Evolutionary conservation across 2,888 invertebrate genomes (phyloP), one percentile per base, ranked within the genome.

Genomic region (Nemapogon koenigi): DNA sequence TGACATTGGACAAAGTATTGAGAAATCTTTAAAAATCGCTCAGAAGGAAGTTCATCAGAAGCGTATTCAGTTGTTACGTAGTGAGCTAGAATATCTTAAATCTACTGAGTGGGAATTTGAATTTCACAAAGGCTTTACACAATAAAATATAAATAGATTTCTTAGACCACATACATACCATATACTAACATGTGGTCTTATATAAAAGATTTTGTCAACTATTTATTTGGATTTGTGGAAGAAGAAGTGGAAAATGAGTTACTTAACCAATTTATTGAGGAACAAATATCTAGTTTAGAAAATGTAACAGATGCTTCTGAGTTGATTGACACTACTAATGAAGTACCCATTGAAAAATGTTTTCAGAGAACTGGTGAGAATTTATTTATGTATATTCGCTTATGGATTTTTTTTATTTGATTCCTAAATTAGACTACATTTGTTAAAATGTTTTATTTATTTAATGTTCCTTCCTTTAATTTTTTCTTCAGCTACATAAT

Each of bases 81-180:
- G 88, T 59, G 89, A 91, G 64, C 65, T 91, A 39, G 89, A 89
- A 47, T 87, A 86, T 55, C 67, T 91, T n/a, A 89, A 87, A 57
- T 83, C 85, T 38, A 90, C 90, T 0, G 88, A 90, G 55, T 91
- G 91, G 91, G 86, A 88, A 63, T 91, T 88, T 70, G 86, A 88
- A 27, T 81, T 84, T 49, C 89, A 90, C 45, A 87, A 85, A 62
- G 86, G 82, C 41, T 82, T 84, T 57, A 82, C 83, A 15, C 85
- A 85, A 53, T 73, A 65, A 53, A 15, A 18, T 35, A 25, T 40
- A 29, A 4, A 1, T n/a, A 15, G 13, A 22, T 19, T 14, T 32
- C n/a, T n/a, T n/a, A n/a, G n/a, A n/a, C n/a, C n/a, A n/a, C n/a
- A n/a, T 22, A 17, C n/a, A 16, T 18, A 35, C 17, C 26, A 32